Evolutionary conservation across 1,140 invertebrate genomes (phyloP).

Genomic region (Brachionus plicatilis): DNA sequence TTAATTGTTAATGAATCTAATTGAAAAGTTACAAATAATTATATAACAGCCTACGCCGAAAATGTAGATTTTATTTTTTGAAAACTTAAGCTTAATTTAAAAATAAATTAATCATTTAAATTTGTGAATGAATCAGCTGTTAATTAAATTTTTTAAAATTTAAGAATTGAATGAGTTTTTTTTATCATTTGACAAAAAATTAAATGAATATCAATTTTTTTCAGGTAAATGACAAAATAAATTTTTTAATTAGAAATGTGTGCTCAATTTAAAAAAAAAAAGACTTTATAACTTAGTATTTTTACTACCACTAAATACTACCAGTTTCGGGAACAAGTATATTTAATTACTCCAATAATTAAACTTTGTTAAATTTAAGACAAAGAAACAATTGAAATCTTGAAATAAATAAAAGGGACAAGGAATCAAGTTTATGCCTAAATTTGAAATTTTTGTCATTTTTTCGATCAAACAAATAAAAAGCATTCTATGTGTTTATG

Average conservation of each 20-base stretch:
- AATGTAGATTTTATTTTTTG: not conserved
- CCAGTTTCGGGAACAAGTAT: not conserved
- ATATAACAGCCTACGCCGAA: not conserved
- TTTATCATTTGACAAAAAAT: not conserved
- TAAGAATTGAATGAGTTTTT: not conserved
- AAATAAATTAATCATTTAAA: not conserved
- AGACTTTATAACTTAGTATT: not conserved
- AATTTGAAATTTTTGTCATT: slow-evolving; percentile 6
- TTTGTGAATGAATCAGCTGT: not conserved
- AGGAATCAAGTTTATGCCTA: not conserved
- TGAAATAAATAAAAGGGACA: not conserved
- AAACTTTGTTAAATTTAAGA: not conserved
- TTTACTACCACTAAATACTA: not conserved
- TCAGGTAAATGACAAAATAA: not conserved
- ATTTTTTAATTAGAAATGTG: not conserved
- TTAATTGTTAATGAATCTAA: not conserved
- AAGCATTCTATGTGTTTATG: not conserved
- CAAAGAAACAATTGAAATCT: not conserved
- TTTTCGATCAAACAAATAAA: not conserved
- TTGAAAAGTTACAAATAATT: not conserved
- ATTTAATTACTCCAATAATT: slow-evolving; percentile 26
- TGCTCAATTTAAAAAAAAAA: not conserved
- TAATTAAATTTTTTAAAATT: not conserved
- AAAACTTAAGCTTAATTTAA: not conserved
- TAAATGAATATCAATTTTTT: not conserved